Conservation (phyloP, 1,140 invertebrate genomes). For the Calephelis nemesis region DNA sequence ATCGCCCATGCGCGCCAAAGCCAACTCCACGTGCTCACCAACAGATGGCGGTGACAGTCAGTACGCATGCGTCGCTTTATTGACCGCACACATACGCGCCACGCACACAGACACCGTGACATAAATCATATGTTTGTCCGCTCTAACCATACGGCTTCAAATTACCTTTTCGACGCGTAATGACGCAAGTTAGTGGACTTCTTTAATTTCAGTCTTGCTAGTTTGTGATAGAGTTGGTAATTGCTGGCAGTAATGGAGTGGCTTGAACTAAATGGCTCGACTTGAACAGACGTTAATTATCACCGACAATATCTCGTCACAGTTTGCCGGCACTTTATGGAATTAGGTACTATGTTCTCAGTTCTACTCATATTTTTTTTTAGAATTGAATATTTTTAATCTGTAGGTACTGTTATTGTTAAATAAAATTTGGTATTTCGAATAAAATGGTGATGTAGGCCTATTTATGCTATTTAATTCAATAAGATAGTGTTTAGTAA, state of each 20-base stretch:
- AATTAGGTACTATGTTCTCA: constrained; percentile 12
- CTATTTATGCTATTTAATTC: too few species aligned
- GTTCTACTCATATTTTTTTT: neutral
- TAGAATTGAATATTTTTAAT: too few species aligned
- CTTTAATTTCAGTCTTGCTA: constrained; percentile 31
- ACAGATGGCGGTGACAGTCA: constrained; percentile 64
- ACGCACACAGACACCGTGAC: constrained; percentile 40
- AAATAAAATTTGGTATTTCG: too few species aligned
- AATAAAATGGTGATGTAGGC: too few species aligned
- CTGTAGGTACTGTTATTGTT: too few species aligned
- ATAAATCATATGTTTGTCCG: constrained; percentile 72
- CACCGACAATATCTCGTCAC: constrained; percentile 59
- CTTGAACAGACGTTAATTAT: constrained; percentile 66
- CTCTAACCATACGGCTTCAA: constrained; percentile 65
- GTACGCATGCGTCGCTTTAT: constrained; percentile 66
- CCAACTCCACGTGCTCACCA: constrained; percentile 59
- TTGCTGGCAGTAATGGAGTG: constrained; percentile 43
- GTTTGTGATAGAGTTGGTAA: constrained; percentile 21
- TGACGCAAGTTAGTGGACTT: constrained; percentile 49
- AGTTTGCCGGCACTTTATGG: constrained; percentile 33
- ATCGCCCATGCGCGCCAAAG: constrained; percentile 46
- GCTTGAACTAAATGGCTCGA: constrained; percentile 60
- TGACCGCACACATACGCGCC: constrained; percentile 44
- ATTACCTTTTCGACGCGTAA: constrained; percentile 66
- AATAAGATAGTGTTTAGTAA: too few species aligned